Evolutionary conservation across 2,797 vertebrate genomes (phyloP).

Genomic region (Pristis pectinata): DNA sequence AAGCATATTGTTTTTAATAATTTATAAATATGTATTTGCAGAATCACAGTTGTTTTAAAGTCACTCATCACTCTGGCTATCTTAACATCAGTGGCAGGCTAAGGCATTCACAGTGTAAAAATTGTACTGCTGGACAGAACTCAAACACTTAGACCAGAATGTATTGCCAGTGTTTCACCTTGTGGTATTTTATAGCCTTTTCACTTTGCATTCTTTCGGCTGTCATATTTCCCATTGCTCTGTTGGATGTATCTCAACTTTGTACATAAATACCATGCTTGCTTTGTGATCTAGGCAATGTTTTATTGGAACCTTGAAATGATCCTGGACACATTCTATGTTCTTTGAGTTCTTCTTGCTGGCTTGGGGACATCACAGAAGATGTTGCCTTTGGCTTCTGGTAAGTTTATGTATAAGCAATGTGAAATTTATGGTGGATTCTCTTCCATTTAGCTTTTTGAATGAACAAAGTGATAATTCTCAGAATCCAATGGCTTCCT

Average conservation of each 20-base stretch:
- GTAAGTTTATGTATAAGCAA: not conserved
- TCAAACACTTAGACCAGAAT: not conserved
- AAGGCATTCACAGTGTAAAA: not conserved
- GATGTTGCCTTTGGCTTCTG: not conserved
- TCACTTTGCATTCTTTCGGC: not conserved
- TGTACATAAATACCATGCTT: not conserved
- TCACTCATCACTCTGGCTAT: not conserved
- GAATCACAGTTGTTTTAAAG: not conserved
- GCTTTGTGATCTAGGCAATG: not conserved
- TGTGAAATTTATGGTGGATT: not conserved
- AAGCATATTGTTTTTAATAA: not conserved
- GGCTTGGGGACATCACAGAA: not conserved
- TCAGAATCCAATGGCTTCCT: not conserved
- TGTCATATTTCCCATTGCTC: not conserved
- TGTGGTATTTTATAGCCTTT: not conserved
- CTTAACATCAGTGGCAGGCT: not conserved
- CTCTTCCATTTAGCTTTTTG: not conserved
- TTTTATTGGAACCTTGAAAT: not conserved
- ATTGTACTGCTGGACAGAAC: not conserved
- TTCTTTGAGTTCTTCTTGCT: not conserved
- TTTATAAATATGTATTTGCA: not conserved
- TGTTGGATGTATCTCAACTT: not conserved
- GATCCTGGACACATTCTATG: not conserved
- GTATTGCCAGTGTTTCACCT: not conserved
- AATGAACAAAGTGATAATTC: not conserved